Percentiles rank a stretch among this genome's conserved stretches.
These are phyloP conservation scores for Hippopotamyrus pictus DNA, from an alignment of 2,797 vertebrate genomes.

Conservation along the genomic window DNA sequence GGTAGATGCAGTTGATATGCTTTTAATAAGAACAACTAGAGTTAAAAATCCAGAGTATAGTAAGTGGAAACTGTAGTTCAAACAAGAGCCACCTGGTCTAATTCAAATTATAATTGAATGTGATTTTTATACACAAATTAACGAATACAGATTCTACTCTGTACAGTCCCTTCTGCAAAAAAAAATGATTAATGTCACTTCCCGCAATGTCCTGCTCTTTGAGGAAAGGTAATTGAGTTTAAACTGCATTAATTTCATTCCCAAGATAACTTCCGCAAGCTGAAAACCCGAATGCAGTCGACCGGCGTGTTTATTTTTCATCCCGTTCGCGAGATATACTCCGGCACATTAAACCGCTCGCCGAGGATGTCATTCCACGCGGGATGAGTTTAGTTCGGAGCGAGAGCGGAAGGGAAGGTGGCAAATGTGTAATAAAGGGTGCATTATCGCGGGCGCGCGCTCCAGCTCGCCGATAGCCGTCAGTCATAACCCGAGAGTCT, in stretches of 20 bases:
- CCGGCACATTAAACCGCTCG: slow-evolving; percentile 16
- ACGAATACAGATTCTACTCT: slow-evolving; percentile 17
- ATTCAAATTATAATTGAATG: slow-evolving; percentile 18
- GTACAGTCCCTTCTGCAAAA: not conserved
- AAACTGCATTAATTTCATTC: slow-evolving; percentile 18
- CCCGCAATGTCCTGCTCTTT: slow-evolving; percentile 7
- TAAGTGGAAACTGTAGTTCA: slow-evolving; percentile 8
- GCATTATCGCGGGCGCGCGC: slow-evolving; percentile 80
- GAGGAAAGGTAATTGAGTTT: slow-evolving; percentile 13
- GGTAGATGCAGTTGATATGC: not conserved
- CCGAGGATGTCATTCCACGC: slow-evolving; percentile 8
- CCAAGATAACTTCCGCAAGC: slow-evolving; percentile 19
- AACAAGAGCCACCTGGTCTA: slow-evolving; percentile 11
- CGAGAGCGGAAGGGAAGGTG: not conserved
- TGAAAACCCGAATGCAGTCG: not conserved
- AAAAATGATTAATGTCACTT: slow-evolving; percentile 9
- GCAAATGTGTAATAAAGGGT: slow-evolving; percentile 72
- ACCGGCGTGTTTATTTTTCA: slow-evolving; percentile 21
- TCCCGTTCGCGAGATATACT: slow-evolving; percentile 9
- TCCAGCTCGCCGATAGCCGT: slow-evolving; percentile 80
- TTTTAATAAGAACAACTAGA: not conserved
- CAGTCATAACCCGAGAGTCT: slow-evolving; percentile 83
- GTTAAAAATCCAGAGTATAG: not conserved
- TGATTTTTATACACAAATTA: slow-evolving; percentile 16
- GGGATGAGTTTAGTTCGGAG: not conserved